Conservation (phyloP, 2,888 invertebrate species). For the Parascotia fuliginaria region DNA sequence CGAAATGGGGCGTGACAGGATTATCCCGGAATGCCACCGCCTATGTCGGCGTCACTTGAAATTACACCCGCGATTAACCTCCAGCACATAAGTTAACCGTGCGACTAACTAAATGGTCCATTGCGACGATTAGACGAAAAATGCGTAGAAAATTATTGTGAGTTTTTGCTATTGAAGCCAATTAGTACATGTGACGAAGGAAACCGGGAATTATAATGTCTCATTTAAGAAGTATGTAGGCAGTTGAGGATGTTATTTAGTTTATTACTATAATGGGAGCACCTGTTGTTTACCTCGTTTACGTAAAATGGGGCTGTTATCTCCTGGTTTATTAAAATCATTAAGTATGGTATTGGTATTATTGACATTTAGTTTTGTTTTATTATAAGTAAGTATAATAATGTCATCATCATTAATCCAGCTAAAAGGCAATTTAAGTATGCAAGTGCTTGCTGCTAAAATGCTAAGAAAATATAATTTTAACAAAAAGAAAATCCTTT, state of each 20-base stretch:
- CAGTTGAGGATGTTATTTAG: slow-evolving; percentile 8
- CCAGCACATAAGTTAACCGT: slow-evolving; percentile 43
- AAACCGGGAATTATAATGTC: slow-evolving; percentile 23
- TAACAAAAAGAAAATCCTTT: too few species aligned
- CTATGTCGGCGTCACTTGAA: slow-evolving; percentile 60
- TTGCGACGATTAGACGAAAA: slow-evolving; percentile 72
- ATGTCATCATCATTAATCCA: too few species aligned
- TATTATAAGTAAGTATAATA: too few species aligned
- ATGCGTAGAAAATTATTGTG: slow-evolving; percentile 59
- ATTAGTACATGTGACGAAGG: slow-evolving; percentile 35
- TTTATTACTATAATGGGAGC: background rate
- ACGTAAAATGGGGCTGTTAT: too few species aligned
- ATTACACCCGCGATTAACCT: slow-evolving; percentile 75
- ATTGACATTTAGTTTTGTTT: too few species aligned
- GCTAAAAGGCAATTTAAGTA: too few species aligned
- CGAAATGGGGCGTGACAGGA: slow-evolving; percentile 45
- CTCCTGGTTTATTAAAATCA: too few species aligned
- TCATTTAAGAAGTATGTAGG: slow-evolving; percentile 11
- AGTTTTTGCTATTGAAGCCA: slow-evolving; percentile 40
- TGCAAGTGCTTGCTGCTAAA: too few species aligned
- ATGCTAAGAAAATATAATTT: too few species aligned
- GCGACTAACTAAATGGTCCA: slow-evolving; percentile 59
- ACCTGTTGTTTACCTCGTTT: slow-evolving; percentile 2
- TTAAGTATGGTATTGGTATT: too few species aligned
- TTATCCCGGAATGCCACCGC: slow-evolving; percentile 59